A percentile compares a stretch with the other conserved stretches of the same genome.
phyloP scores from a whole-genome alignment of 2,888 invertebrate genomes.

The Calameuta filiformis region DNA sequence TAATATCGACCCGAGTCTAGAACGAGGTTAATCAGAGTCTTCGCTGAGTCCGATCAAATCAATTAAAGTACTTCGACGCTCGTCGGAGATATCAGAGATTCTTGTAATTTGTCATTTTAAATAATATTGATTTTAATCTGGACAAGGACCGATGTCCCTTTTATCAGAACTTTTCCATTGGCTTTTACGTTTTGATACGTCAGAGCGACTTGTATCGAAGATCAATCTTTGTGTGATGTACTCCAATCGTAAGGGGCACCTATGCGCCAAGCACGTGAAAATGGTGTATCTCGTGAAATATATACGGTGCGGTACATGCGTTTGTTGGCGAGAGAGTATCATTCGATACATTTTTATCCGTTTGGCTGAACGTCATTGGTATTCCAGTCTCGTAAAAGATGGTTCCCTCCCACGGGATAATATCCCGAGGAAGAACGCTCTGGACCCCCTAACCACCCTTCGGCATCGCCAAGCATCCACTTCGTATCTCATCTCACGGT shows the following conservation, averaged over 20 bases:
- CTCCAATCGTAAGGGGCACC: slow-evolving; percentile 29
- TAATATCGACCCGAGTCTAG: background rate
- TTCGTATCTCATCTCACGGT: background rate
- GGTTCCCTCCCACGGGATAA: slow-evolving; percentile 53
- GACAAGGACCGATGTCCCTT: background rate
- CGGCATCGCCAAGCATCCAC: background rate
- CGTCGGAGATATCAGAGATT: too few relatives aligned
- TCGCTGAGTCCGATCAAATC: background rate
- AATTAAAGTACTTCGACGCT: background rate
- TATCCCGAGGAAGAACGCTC: slow-evolving; percentile 40
- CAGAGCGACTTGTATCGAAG: background rate
- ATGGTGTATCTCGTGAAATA: slow-evolving; percentile 4
- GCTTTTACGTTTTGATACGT: background rate
- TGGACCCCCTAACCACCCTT: background rate
- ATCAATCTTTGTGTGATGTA: background rate
- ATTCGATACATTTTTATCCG: slow-evolving; percentile 49
- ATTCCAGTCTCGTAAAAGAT: slow-evolving; percentile 57
- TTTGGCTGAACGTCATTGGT: slow-evolving; percentile 44
- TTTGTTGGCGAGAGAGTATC: slow-evolving; percentile 29
- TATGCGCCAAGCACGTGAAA: slow-evolving; percentile 11
- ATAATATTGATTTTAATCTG: background rate
- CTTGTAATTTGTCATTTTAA: background rate
- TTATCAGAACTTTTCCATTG: background rate
- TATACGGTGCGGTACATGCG: slow-evolving; percentile 17
- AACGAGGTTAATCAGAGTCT: background rate